Evolutionary conservation across 2,113 vertebrate species (phyloP), one percentile per base, ranked within the genome.

Genomic region (Oncorhynchus masou): DNA sequence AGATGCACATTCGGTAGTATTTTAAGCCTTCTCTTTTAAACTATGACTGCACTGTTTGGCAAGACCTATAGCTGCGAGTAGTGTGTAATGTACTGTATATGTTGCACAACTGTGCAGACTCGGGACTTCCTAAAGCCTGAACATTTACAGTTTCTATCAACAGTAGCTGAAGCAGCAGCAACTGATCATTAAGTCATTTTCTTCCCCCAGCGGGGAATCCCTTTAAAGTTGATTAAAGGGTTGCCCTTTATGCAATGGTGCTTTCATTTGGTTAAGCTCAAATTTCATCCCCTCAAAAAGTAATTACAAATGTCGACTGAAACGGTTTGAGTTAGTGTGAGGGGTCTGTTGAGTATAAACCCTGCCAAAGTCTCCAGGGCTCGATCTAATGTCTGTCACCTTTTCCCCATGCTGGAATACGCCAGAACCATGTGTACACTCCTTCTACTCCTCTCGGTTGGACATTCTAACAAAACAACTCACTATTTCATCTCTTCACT

Each of bases 1-100:
- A 90, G 85, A 87, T 91, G 87, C 82, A 70, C 66, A 70, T 51
- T 70, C 81, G 27, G 74, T 71, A 65, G 51, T 78, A 68, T 81
- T 82, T 80, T 71, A 77, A 75, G 75, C 39, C 11, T 64, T 70
- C 68, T 45, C n/a, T n/a, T n/a, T 74, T 25, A 70, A 24, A 66
- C 13, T 74, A 27, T 39, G 68, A 31, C 34, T 59, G 51, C 62
- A 54, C n/a, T 70, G 48, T 75, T 74, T 84, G 70, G 73, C 16
- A 71, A 39, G 66, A 39, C 57, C 8, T 76, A 76, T 74, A 31
- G 34, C 72, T 75, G 39, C 69, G 0, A 24, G 65, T 68, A 82
- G 12, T 31, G 54, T 57, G 6, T 5, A 57, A 5, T 51, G 22
- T 29, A 22, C 22, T 60, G 27, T 67, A 12, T 67, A 48, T 66